Base-by-base conservation (phyloP, 2,797 vertebrate species). In the Columba guinea region DNA sequence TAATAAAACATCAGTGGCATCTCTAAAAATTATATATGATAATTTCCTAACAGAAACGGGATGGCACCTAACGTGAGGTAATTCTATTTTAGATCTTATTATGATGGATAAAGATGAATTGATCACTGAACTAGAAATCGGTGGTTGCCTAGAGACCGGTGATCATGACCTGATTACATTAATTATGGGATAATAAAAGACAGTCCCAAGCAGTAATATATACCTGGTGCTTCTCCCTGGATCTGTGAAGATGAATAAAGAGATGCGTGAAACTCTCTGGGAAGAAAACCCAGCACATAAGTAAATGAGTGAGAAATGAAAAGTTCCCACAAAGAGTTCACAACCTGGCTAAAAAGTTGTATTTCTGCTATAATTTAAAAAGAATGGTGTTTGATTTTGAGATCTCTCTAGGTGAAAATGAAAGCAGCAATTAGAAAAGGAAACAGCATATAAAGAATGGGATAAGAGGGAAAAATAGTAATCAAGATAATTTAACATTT, bases 131-230 rank as follows among this genome's bases (percentile, higher is more conserved):
- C 94, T 95, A 95, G 94, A 96, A 95, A 97, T 96, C 46, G 92
- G 95, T 94, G 88, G 96, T 97, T 97, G 96, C 96, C 88, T 95
- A 89, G 96, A 96, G 91, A 96, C 96, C 30, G 0, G 94, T 81
- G 96, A 97, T 95, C 96, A 96, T 96, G 96, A 95, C 95, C 96
- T 95, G 96, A 95, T 97, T 97, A 95, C 96, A 96, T 97, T 97
- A 96, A 97, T 96, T 96, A 95, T 69, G 77, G 93, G 90, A 93
- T 95, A 96, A 96, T 94, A 97, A 96, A 96, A 95, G 94, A 93
- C 88, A 96, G 93, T 73, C 92, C 85, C 44, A 34, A 93, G 27
- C 88, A 97, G 94, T 84, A 86, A 88, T 74, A 90, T 73, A 62
- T 94, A 96, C 93, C 95, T 96, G 83, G 55, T 88, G 63, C 80